Evolutionary conservation across 2,797 vertebrate genomes (phyloP).

Genomic region (Micropoecilia bifurca): DNA sequence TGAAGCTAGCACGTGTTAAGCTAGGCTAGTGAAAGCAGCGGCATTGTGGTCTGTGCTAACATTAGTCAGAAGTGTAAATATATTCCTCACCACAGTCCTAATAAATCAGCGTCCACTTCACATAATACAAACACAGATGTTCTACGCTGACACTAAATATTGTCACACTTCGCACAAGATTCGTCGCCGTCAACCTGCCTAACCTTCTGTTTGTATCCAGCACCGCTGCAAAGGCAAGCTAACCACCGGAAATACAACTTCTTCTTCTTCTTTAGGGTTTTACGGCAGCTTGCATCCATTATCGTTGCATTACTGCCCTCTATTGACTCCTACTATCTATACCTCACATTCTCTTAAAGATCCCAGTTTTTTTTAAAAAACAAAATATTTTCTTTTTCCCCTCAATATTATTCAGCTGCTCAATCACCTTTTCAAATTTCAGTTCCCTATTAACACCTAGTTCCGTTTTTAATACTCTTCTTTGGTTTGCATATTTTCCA

Average conservation of each 20-base stretch:
- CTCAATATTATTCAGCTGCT: too few species aligned
- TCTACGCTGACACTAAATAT: background rate
- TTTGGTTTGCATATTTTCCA: too few species aligned
- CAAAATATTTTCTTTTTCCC: too few species aligned
- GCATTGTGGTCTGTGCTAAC: conserved; percentile 25
- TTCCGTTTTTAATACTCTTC: too few species aligned
- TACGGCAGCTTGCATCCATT: too few species aligned
- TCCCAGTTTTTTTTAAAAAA: too few species aligned
- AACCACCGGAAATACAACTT: fast-evolving
- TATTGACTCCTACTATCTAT: too few species aligned
- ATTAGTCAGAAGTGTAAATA: background rate
- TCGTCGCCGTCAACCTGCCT: conserved; percentile 29
- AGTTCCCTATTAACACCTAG: too few species aligned
- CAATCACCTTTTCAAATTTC: too few species aligned
- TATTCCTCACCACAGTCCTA: conserved; percentile 55
- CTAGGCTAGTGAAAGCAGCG: conserved; percentile 35
- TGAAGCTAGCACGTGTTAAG: conserved; percentile 38
- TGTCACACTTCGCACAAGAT: background rate
- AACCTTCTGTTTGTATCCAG: conserved; percentile 59
- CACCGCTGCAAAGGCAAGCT: conserved; percentile 2
- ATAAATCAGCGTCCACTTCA: conserved; percentile 40
- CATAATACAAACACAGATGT: conserved; percentile 56
- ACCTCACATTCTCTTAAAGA: too few species aligned
- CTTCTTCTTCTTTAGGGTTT: too few species aligned
- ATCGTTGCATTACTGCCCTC: too few species aligned